phyloP scores from a whole-genome alignment of 2,888 invertebrate species.

The Homarus gammarus region DNA sequence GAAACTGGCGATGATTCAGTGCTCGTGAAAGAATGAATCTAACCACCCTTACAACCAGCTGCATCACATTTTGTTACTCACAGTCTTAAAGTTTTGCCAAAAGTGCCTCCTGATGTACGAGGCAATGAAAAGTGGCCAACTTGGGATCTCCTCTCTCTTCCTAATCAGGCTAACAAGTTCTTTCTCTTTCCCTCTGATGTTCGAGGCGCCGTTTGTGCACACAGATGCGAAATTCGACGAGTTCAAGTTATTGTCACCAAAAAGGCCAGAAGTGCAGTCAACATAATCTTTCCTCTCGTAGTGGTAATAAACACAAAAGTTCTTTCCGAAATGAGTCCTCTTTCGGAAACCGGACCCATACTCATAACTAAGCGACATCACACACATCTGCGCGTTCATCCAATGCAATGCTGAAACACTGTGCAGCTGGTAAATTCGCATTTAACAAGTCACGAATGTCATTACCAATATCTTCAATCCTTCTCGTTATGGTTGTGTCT shows the following conservation, averaged over 20 bases:
- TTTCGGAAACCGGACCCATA: conserved; percentile 35
- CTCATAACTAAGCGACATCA: conserved; percentile 28
- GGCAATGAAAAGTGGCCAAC: conserved; percentile 15
- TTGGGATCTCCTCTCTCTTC: conserved; percentile 34
- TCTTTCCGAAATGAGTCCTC: conserved; percentile 27
- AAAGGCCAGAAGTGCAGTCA: not conserved
- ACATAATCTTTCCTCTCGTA: conserved; percentile 24
- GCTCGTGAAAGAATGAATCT: conserved; percentile 28
- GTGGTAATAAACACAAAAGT: conserved; percentile 30
- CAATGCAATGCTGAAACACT: too few relatives aligned
- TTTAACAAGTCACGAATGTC: too few relatives aligned
- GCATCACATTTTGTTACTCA: conserved; percentile 28
- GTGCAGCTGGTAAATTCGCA: too few relatives aligned
- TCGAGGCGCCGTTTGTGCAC: conserved; percentile 1
- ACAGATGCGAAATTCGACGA: not conserved
- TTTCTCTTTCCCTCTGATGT: conserved; percentile 20
- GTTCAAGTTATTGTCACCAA: conserved; percentile 1
- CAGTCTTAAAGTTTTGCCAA: conserved; percentile 28
- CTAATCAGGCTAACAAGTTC: conserved; percentile 12
- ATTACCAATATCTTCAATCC: too few relatives aligned
- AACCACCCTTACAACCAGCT: conserved; percentile 26
- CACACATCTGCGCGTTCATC: conserved; percentile 3
- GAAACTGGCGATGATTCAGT: conserved; percentile 44
- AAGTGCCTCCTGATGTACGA: conserved; percentile 39
- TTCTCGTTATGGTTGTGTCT: too few relatives aligned